Evolutionary conservation across 2,888 invertebrate genomes (phyloP).

Genomic region (Resseliella maxima): DNA sequence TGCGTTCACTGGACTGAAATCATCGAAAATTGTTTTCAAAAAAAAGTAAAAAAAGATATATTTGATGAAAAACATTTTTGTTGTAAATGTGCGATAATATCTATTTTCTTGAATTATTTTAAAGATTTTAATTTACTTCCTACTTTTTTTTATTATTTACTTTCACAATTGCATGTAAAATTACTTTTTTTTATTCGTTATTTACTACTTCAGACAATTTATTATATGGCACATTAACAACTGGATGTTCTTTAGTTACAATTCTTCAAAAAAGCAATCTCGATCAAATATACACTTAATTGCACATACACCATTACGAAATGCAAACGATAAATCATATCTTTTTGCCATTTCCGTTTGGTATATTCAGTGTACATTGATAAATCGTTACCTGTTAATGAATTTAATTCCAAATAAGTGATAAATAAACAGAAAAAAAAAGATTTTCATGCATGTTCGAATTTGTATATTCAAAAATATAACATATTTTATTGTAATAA

Average conservation of each 20-base stretch:
- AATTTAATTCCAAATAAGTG: too few relatives aligned
- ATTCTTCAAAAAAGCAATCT: constrained; percentile 87
- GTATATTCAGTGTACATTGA: too few relatives aligned
- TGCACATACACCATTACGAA: constrained; percentile 88
- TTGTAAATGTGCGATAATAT: too few relatives aligned
- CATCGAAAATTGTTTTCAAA: neutral
- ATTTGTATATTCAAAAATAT: too few relatives aligned
- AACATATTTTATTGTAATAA: neutral
- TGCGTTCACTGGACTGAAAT: neutral
- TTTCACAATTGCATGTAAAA: neutral
- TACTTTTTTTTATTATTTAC: too few relatives aligned
- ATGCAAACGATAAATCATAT: constrained; percentile 76
- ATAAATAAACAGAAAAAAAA: too few relatives aligned
- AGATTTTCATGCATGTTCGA: too few relatives aligned
- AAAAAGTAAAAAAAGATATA: too few relatives aligned
- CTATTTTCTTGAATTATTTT: neutral
- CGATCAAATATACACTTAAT: too few relatives aligned
- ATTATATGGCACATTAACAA: constrained; percentile 71
- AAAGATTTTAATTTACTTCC: neutral
- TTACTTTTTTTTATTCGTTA: neutral
- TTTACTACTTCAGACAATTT: constrained; percentile 64
- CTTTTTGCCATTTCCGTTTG: constrained; percentile 76
- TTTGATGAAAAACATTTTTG: too few relatives aligned
- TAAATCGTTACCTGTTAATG: too few relatives aligned
- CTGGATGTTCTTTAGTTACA: constrained; percentile 75